Base-by-base conservation (phyloP, 1,140 invertebrate species). In the Scaptomyza hsui region DNA sequence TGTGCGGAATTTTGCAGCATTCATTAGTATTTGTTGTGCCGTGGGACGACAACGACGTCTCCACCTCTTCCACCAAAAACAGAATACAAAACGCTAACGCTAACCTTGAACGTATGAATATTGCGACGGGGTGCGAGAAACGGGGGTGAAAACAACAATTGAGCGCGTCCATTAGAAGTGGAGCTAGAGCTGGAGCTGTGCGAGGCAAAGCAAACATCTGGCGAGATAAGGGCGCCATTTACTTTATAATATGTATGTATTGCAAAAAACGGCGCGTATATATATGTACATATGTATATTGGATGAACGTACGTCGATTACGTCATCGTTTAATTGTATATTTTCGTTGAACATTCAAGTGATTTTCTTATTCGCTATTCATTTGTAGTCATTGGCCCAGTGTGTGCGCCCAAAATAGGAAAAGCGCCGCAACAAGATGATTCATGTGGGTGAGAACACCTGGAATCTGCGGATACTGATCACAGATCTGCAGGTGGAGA, bases 401-500 rank as follows among this genome's bases (percentile, higher is more conserved):
- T 47, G 64, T 59, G 55, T 29, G 47, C 29, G 45, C 32, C 71
- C 49, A 59, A 74, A 74, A 74, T 74, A 70, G 61, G 61, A 75
- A 56, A 64, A 70, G 39, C 12, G 49, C 32, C 32, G 32, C 32
- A 37, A 4, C 45, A 79, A 41, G 74, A 91, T 91, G 91, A 91
- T 91, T 91, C 91, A 91, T 75, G 95, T 98, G 67, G 96, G 96
- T 56, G 99, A 99, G 92, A 98, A 97, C 68, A 97, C 97, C 76
- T 99, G 99, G 99, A 97, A 98, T 92, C 94, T 99, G 82, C 95
- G 95, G 76, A 96, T 99, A 72, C 96, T 95, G 91, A 97, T 99
- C 72, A 99, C 98, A 26, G 98, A 99, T 93, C 93, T 99, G 75
- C 96, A 98, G 92, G 95, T 98, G 65, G 96, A 97, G 72, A 94